Evolutionary conservation across 1,140 invertebrate species (phyloP).

Genomic region (Homalodisca vitripennis): DNA sequence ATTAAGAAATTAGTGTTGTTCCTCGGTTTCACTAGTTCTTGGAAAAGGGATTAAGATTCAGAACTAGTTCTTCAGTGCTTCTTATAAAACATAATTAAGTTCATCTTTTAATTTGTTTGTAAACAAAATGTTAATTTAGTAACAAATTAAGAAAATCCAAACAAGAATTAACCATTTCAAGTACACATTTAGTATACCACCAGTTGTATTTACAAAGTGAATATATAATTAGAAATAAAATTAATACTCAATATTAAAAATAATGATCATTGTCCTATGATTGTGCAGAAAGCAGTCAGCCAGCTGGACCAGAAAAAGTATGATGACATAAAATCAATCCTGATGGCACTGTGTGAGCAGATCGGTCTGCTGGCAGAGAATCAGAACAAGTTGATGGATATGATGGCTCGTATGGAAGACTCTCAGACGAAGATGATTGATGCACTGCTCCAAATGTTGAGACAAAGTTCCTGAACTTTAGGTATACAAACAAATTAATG

Average conservation of each 20-base stretch:
- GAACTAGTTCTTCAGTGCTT: neutral
- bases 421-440: conserved; percentile 5
- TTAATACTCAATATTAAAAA: neutral
- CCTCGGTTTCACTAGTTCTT: neutral
- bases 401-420: conserved; percentile 8
- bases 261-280: neutral
- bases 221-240: neutral
- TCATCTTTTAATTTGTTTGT: neutral
- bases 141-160: neutral
- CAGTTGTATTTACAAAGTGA: neutral
- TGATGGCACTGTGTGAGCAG: neutral
- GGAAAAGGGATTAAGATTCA: neutral
- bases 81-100: too few relatives aligned
- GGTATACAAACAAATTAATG: too few relatives aligned
- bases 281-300: neutral
- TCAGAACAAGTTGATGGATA: neutral
- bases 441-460: neutral
- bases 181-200: neutral
- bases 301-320: conserved; percentile 2
- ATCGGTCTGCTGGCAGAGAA: neutral
- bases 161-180: neutral
- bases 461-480: conserved; percentile 10
- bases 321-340: neutral
- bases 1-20: neutral
- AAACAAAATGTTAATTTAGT: neutral